Base-by-base conservation (phyloP, 2,113 vertebrate species). In the Hydropotes inermis region DNA sequence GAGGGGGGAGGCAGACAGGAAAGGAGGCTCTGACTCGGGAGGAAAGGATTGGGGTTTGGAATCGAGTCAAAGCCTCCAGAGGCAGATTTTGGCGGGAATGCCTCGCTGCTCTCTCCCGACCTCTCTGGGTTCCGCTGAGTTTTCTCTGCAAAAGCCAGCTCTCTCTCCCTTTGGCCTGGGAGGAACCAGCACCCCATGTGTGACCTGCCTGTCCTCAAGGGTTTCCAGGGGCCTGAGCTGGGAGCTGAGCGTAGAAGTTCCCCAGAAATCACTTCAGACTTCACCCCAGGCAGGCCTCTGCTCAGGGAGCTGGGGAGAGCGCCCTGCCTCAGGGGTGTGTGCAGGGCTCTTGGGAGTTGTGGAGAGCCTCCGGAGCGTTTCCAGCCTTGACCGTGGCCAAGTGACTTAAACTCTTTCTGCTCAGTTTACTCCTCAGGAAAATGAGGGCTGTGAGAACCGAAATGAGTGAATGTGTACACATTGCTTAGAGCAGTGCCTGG, bases 11-110 rank as follows among this genome's bases (percentile, higher is more conserved):
- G 89, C 82, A 70, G 92, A 83, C 94, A 33, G 95, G 96, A 97
- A 96, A 96, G 70, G 88, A 97, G 87, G 87, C 87, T 96, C 78
- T 85, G 96, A 60, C 92, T 95, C 1, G 2, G 28, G 76, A 79
- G 87, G 86, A 64, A 90, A 78, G 95, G 93, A 83, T 70, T 92
- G 70, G 87, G 54, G 87, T 92, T 97, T 98, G 97, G 95, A 96
- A 90, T 3, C 23, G 33, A 89, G 81, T 95, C 95, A 91, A 95
- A 87, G 27, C 60, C 76, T 36, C 12, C 55, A 81, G 88, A 74
- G 50, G 94, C 47, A 82, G 45, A 78, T 95, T 89, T 86, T 91
- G 97, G 87, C 45, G 33, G 95, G 88, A 94, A 70, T 1, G 43
- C 94, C 76, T 45, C 58, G 1, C 95, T 67, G 97, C 92, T 85